phyloP scores from a whole-genome alignment of 2,888 invertebrate genomes.

The Crocallis elinguaria region DNA sequence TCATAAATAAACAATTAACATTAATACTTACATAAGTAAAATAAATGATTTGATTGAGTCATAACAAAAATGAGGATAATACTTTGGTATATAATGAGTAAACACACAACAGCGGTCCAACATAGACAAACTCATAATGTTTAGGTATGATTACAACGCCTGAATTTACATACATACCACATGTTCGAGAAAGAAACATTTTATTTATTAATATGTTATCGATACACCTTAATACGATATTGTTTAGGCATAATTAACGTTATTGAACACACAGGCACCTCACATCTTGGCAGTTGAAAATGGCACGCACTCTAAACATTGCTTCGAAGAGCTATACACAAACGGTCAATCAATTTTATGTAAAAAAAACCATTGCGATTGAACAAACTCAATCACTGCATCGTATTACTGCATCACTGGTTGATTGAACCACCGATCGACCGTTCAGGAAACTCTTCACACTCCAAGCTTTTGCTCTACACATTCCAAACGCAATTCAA shows the following conservation, averaged over 20 bases:
- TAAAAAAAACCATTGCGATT: no score
- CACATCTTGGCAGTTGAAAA: conserved; percentile 73
- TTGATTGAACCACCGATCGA: no score
- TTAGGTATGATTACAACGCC: conserved; percentile 29
- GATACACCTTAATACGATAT: conserved; percentile 43
- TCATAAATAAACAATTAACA: conserved; percentile 57
- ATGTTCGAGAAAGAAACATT: conserved; percentile 29
- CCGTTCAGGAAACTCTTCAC: no score
- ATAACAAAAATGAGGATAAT: conserved; percentile 64
- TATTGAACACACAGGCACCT: conserved; percentile 82
- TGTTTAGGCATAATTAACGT: conserved; percentile 56
- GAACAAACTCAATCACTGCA: no score
- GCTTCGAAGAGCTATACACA: no score
- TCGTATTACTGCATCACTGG: no score
- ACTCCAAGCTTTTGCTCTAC: conserved; percentile 44
- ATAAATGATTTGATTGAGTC: conserved; percentile 53
- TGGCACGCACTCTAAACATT: conserved; percentile 66
- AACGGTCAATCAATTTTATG: no score
- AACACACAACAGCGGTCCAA: conserved; percentile 36
- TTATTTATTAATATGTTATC: conserved; percentile 20
- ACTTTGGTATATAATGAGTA: conserved; percentile 77
- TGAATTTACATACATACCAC: conserved; percentile 16
- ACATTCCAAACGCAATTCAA: conserved; percentile 22
- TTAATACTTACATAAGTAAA: conserved; percentile 54
- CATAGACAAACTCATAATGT: conserved; percentile 18